Evolutionary conservation across 2,888 invertebrate genomes (phyloP), one percentile per base, ranked within the genome.

Genomic region (Ernsta delagoae): DNA sequence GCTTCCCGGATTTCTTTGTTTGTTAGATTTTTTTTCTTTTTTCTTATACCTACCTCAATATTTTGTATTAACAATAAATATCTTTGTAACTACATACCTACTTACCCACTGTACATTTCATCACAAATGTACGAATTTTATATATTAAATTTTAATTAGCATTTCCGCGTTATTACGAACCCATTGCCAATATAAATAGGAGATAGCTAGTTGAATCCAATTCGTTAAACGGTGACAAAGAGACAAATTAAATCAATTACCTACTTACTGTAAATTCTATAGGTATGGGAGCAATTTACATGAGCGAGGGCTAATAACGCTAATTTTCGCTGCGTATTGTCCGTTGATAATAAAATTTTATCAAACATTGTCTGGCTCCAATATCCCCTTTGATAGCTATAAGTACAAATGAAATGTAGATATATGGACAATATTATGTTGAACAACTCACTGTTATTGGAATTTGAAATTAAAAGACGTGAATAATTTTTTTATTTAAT

Each of bases 201-300:
- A 16, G 16, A 16, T 31, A 4, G 31, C 11, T 43, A 43, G 54
- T 24, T n/a, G 43, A 61, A 54, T 36, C 61, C 61, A 67, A 61
- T 8, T 56, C 16, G 75, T 74, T 75, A 79, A 77, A 76, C 75
- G 77, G 71, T 76, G 80, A 88, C 85, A 89, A 89, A 88, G 88
- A 85, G 84, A 78, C 74, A 80, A 79, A 89, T 89, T 87, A 87
- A 88, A 90, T 89, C 89, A 88, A 91, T 90, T 88, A 86, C 39
- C 39, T 39, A 41, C 83, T 80, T 83, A 76, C 81, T 79, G 83
- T 86, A 82, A 84, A 85, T 85, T 80, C 81, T 75, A 80, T 78
- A 76, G 78, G 34, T 57, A n/a, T 8, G 16, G 50, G 50, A 36
- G 36, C 36, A 57, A 80, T 89, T 88, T 85, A 80, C 81, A 84